Evolutionary conservation across 2,113 vertebrate genomes (phyloP), one percentile per base, ranked within the genome.

Genomic region (Donacobius atricapilla): DNA sequence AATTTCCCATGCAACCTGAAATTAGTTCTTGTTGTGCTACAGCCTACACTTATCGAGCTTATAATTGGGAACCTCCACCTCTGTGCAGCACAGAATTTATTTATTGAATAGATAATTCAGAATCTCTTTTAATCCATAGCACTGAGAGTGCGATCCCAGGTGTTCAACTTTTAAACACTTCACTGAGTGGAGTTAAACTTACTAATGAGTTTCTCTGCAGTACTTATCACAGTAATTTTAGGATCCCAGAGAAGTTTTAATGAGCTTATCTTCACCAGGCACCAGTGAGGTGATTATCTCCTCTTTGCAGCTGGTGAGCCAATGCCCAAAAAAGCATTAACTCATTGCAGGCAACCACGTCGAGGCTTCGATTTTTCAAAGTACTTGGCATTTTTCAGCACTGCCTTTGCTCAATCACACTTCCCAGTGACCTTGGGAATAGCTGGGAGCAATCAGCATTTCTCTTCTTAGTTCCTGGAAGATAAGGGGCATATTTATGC

Each of bases 391-490:
- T 85, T 96, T 96, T 96, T 92, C 69, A 90, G 56, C 6, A 1
- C 90, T 95, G 90, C 60, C 80, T 94, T 94, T 93, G 44, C 76
- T 96, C 92, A 95, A 2, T 89, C 92, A 82, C 93, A 94, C 92
- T 73, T 92, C 68, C 28, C 51, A 25, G 53, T 85, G 88, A 96
- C 86, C 80, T 90, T 88, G 88, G 31, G 13, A 61, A 68, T 14
- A 72, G 66, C 60, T 57, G 66, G 83, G 57, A 92, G 72, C 72
- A 81, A 45, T 39, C 69, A 51, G 40, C 37, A 58, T 85, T 90
- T 95, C 88, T 90, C 60, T 66, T 19, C 68, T 90, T 47, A 44
- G 84, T 35, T 51, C 72, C 88, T 75, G 76, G 56, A 83, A 89
- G 96, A 96, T 97, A 96, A 90, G 72, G 31, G n/a, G 6, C 12